Evolutionary conservation across 2,113 vertebrate genomes (phyloP).

Genomic region (Tapirus terrestris): DNA sequence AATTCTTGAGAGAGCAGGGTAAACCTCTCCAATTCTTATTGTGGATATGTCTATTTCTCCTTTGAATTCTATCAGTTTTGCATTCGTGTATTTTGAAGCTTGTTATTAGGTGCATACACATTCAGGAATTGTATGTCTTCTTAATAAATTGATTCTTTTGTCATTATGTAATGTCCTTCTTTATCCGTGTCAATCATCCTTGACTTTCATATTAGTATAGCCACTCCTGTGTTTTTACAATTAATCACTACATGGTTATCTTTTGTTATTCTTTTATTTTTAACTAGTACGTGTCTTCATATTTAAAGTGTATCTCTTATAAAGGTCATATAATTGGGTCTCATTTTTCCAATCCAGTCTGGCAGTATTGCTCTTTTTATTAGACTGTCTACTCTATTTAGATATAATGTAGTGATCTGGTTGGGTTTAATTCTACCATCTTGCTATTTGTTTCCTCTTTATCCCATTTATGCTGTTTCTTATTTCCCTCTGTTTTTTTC

Average conservation of each 20-base stretch:
- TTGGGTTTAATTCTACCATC: background rate
- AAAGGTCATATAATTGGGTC: background rate
- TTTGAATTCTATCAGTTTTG: background rate
- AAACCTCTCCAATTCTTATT: background rate
- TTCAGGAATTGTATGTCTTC: background rate
- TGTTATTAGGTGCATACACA: background rate
- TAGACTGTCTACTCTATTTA: background rate
- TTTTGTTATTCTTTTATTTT: background rate
- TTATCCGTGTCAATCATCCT: background rate
- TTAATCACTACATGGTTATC: background rate
- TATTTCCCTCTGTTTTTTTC: background rate
- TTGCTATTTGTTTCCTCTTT: background rate
- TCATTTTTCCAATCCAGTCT: background rate
- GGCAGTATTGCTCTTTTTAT: background rate
- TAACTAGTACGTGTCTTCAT: background rate
- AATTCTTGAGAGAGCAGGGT: background rate
- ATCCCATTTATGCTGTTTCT: background rate
- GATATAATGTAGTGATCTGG: background rate
- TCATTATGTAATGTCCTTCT: background rate
- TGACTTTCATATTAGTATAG: conserved; percentile 28
- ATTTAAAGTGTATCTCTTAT: background rate
- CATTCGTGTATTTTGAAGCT: background rate
- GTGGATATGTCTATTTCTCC: background rate
- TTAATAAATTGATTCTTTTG: background rate
- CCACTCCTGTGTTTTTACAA: background rate